Evolutionary conservation across 1,140 invertebrate genomes (phyloP).

Genomic region (Thalassaphorura encarpata): DNA sequence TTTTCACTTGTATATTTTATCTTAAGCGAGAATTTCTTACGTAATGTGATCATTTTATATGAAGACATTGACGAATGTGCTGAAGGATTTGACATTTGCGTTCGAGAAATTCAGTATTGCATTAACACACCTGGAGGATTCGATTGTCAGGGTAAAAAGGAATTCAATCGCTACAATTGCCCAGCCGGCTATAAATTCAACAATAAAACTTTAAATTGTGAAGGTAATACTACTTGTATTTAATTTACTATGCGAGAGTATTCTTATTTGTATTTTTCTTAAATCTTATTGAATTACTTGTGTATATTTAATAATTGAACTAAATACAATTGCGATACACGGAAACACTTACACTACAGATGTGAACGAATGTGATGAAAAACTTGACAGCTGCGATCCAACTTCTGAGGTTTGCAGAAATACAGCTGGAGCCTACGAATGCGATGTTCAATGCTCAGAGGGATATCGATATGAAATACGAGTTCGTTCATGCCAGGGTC

Average conservation of each 20-base stretch:
- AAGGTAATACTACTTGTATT: constrained; percentile 45
- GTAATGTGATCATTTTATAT: no score
- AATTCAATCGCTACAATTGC: constrained; percentile 40
- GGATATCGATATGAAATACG: constrained; percentile 28
- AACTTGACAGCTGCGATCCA: constrained; percentile 32
- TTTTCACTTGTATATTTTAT: no score
- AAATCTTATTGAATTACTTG: no score
- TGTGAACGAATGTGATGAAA: constrained; percentile 48
- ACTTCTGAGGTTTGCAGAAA: constrained; percentile 37
- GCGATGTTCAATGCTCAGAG: constrained; percentile 31
- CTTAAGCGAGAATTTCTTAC: no score
- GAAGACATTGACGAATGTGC: constrained; percentile 62
- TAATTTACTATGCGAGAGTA: no score
- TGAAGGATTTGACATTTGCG: constrained; percentile 49
- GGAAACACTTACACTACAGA: no score
- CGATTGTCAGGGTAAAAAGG: constrained; percentile 45
- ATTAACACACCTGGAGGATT: constrained; percentile 58
- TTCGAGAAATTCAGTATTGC: constrained; percentile 51
- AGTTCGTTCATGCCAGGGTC: constrained; percentile 28
- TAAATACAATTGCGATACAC: no score
- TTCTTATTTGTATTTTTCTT: no score
- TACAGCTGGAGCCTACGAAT: constrained; percentile 37
- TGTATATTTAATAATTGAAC: no score
- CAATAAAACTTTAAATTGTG: constrained; percentile 42
- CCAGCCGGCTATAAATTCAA: constrained; percentile 58